A percentile compares a stretch with the other conserved stretches of the same genome.
phyloP scores from a whole-genome alignment of 1,140 invertebrate genomes.

The Helicorthomorpha holstii region DNA sequence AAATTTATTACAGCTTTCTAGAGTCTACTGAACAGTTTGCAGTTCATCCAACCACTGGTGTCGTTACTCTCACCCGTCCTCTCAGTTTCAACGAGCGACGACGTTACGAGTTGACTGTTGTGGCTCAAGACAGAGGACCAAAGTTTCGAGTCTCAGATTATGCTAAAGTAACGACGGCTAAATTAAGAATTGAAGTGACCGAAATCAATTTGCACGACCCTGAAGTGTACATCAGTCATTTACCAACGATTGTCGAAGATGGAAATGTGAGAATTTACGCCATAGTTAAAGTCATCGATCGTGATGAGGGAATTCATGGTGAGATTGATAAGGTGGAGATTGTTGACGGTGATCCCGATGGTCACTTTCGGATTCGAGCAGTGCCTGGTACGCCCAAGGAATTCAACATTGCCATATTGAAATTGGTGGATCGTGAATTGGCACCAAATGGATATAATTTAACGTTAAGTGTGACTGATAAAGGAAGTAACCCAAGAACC shows the following conservation, averaged over 20 bases:
- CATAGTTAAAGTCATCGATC: slow-evolving; percentile 65
- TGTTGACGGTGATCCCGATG: slow-evolving; percentile 68
- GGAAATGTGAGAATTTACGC: slow-evolving; percentile 74
- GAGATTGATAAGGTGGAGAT: slow-evolving; percentile 68
- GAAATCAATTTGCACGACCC: slow-evolving; percentile 75
- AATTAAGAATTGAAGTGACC: slow-evolving; percentile 54
- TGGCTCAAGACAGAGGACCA: slow-evolving; percentile 65
- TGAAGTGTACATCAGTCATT: slow-evolving; percentile 47
- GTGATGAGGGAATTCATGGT: slow-evolving; percentile 53
- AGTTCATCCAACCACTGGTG: slow-evolving; percentile 77
- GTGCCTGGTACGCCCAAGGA: slow-evolving; percentile 30
- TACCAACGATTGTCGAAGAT: slow-evolving; percentile 66
- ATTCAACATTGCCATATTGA: slow-evolving; percentile 45
- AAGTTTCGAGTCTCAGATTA: slow-evolving; percentile 30
- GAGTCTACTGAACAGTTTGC: slow-evolving; percentile 67
- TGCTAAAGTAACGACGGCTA: slow-evolving; percentile 43
- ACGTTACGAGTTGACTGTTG: slow-evolving; percentile 53
- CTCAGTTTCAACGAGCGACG: slow-evolving; percentile 47
- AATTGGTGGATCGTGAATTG: slow-evolving; percentile 52
- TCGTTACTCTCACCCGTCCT: slow-evolving; percentile 63
- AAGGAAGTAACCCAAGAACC: slow-evolving; percentile 51
- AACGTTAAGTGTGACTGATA: slow-evolving; percentile 64
- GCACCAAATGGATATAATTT: slow-evolving; percentile 67
- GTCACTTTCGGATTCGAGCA: slow-evolving; percentile 58
- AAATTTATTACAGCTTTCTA: slow-evolving; percentile 89